phyloP scores from a whole-genome alignment of 2,797 vertebrate genomes.

The Darevskia nairensis region DNA sequence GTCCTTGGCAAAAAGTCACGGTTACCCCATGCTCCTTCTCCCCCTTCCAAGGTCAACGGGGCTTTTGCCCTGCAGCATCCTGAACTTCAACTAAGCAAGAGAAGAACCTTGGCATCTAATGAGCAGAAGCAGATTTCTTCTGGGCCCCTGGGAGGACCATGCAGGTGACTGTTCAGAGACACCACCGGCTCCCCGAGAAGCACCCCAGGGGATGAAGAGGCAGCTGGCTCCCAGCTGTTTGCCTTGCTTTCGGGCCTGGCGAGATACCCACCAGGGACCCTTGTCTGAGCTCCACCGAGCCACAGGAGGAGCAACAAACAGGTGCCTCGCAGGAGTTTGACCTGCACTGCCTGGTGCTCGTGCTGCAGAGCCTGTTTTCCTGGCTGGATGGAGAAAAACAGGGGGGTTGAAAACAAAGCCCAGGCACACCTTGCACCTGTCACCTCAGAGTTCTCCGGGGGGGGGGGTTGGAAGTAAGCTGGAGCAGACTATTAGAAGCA shows the following conservation, averaged over 20 bases:
- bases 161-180: slow-evolving; percentile 22
- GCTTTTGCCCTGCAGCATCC: not conserved
- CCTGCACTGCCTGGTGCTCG: not conserved
- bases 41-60: not conserved
- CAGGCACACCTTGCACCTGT: slow-evolving; percentile 7
- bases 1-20: not conserved
- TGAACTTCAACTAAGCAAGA: not conserved
- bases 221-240: slow-evolving; percentile 42
- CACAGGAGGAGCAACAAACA: slow-evolving; percentile 13
- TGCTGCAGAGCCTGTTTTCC: slow-evolving; percentile 15
- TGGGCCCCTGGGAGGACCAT: not conserved
- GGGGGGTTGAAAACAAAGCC: not conserved
- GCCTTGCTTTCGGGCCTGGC: slow-evolving; percentile 8
- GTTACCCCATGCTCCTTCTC: not conserved
- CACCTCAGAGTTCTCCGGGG: not conserved
- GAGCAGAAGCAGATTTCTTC: slow-evolving; percentile 16
- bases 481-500: not conserved
- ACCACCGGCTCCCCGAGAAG: not conserved
- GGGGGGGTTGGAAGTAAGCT: not conserved
- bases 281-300: not conserved
- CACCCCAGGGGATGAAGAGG: slow-evolving; percentile 21
- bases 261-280: not conserved
- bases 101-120: slow-evolving; percentile 17
- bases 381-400: slow-evolving; percentile 35
- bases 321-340: not conserved